phyloP scores from a whole-genome alignment of 2,888 invertebrate genomes.

The Fragum sueziense region DNA sequence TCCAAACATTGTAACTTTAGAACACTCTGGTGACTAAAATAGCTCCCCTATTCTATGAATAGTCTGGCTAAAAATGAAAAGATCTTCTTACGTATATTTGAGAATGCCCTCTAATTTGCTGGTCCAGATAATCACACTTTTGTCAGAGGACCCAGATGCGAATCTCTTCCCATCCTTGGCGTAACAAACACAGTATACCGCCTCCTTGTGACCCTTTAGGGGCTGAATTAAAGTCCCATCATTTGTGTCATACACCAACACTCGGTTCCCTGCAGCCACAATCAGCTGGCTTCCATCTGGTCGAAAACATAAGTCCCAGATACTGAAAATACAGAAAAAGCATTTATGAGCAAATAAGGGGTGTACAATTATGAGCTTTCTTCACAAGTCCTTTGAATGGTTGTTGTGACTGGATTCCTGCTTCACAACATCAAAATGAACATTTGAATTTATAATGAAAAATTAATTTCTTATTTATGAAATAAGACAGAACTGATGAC shows the following conservation, averaged over 20 bases:
- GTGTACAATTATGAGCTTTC: too few relatives aligned
- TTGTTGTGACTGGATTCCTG: too few relatives aligned
- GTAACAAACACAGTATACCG: slow-evolving; percentile 95
- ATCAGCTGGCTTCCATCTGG: slow-evolving; percentile 97
- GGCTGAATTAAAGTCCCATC: slow-evolving; percentile 96
- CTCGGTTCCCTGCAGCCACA: slow-evolving; percentile 95
- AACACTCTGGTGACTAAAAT: too few relatives aligned
- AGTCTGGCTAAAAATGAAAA: not conserved
- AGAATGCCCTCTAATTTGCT: slow-evolving; percentile 96
- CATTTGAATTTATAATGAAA: too few relatives aligned
- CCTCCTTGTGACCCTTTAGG: slow-evolving; percentile 97
- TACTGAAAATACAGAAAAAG: too few relatives aligned
- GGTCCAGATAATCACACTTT: slow-evolving; percentile 99
- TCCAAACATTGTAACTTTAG: too few relatives aligned
- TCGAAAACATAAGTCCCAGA: slow-evolving; percentile 97
- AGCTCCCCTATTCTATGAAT: not conserved
- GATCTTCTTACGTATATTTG: slow-evolving; percentile 92
- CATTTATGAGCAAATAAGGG: too few relatives aligned
- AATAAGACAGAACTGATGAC: too few relatives aligned
- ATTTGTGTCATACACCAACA: slow-evolving; percentile 96
- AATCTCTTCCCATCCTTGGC: slow-evolving; percentile 97
- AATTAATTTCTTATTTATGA: too few relatives aligned
- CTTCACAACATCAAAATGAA: too few relatives aligned
- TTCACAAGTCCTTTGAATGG: too few relatives aligned
- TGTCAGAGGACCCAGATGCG: slow-evolving; percentile 98